Evolutionary conservation across 64 coral and sea anemone genomes (phyloP), one percentile per base, ranked within the genome.

Genomic region (Cladopsammia gracilis): DNA sequence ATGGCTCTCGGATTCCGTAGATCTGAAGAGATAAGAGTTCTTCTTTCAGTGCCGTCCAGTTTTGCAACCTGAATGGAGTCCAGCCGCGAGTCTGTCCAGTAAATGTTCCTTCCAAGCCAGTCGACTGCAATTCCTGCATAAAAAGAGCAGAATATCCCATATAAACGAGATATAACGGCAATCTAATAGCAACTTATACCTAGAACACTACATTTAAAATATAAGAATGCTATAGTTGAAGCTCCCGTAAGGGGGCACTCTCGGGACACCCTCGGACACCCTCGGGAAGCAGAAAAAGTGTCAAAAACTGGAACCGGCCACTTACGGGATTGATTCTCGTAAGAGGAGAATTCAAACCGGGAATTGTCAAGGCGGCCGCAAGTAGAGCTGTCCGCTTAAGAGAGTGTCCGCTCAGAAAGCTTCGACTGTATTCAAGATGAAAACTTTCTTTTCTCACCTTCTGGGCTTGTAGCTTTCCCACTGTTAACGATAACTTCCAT

Each of bases 91-190:
- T 96, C 91, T 20, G 98, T 99, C 98, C 98, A 99, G 71, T 99
- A 99, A 25, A 99, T 26, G 70, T 99, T 99, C 24, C 94, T 92
- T 65, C 91, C 98, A 12, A 96, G 85, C 98, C 98, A 99, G 73
- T 99, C 98, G 15, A 99, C 95, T 10, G 98, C 94, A 52, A 99
- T 88, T 20, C 98, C 98, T 96, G 43, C 22, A 54, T 78, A 10
- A 64, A 51, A 18, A 25, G 4, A 65, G 9, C 13, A 4, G 7
- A 46, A 26, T 10, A 56, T 56, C 7, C 53, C 12, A 10, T 56
- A 56, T 12, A 56, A 56, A 34, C 34, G 34, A 34, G 34, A 34
- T 34, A 34, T 34, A 34, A 34, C 34, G 34, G 34, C 34, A 34
- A 34, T 34, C 34, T 34, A 34, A 34, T 34, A 34, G 34, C 34